Base-by-base conservation (phyloP, 2,888 invertebrate species). In the Harpalus rubripes region DNA sequence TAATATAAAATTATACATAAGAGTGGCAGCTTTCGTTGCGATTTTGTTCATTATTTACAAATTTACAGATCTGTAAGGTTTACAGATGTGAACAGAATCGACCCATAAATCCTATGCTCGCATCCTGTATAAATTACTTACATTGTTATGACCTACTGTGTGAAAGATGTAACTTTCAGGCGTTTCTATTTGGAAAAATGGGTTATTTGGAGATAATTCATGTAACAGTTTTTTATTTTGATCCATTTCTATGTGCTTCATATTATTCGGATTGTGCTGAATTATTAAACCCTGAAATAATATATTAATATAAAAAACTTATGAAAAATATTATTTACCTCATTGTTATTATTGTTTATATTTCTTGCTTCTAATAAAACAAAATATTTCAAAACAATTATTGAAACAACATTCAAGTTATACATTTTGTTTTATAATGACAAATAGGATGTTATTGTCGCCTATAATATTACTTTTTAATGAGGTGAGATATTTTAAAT, bases 171-270 rank as follows among this genome's bases (percentile, higher is more conserved):
- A 41, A 52, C 15, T 15, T 39, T 39, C 72, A 7, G 72, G 74
- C 7, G 44, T 15, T 74, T 74, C 41, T 44, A 74, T 18, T 74
- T 74, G 74, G 12, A 52, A 74, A 44, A 22, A 74, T 16, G 74
- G 44, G 18, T 74, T 74, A 44, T 41, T 74, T 44, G 44, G 74
- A 74, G 0, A 74, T 8, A 74, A 16, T 10, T 44, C 6, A 7
- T 74, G 39, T 5, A 7, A 44, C 7, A 52, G 52, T 7, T 44
- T 7, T 7, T 18, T 5, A 44, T 74, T 52, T 44, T 41, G 8
- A 16, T 16, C 52, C 1, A 74, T 16, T 44, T 74, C 16, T 44
- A 44, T 10, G 0, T 72, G 12, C 15, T 74, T 44, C 7, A 74
- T n/a, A 16, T 41, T 18, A 6, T 39, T 72, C 0, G 72, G n/a